Conservation (phyloP, 2,797 vertebrate genomes). For the Limosa lapponica region DNA sequence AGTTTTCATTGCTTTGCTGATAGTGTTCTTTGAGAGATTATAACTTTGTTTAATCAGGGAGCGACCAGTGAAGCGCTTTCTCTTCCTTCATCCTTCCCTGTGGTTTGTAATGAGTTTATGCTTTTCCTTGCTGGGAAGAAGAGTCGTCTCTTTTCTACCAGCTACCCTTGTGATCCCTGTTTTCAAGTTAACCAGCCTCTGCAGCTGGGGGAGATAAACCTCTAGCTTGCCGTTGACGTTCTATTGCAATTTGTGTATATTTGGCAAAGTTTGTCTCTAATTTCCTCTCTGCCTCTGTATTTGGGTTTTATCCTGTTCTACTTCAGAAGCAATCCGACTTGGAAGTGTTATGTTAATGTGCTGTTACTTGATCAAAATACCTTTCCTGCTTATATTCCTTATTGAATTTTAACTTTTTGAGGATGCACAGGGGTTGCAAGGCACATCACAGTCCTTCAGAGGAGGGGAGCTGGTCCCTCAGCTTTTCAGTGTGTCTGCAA, state of each 20-base stretch:
- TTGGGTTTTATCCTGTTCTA: background rate
- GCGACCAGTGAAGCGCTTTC: background rate
- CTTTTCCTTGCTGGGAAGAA: background rate
- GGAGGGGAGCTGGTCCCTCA: background rate
- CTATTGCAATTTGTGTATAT: background rate
- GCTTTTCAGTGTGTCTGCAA: background rate
- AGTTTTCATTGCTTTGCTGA: background rate
- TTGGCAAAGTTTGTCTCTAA: background rate
- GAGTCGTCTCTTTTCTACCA: background rate
- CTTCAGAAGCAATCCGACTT: background rate
- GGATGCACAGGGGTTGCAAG: background rate
- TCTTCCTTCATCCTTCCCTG: too few species aligned
- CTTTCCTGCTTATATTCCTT: background rate
- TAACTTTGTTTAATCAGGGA: background rate
- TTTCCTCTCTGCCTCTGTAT: background rate
- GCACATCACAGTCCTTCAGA: background rate
- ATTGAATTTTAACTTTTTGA: background rate
- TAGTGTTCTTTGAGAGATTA: too few species aligned
- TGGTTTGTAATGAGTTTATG: too few species aligned
- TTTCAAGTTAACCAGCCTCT: background rate
- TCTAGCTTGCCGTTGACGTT: rapidly evolving
- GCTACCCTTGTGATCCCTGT: too few species aligned
- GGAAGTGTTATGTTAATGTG: background rate
- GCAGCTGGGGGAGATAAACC: background rate
- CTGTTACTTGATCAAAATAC: background rate